Evolutionary conservation across 2,888 invertebrate genomes (phyloP).

Genomic region (Andricus curvator): DNA sequence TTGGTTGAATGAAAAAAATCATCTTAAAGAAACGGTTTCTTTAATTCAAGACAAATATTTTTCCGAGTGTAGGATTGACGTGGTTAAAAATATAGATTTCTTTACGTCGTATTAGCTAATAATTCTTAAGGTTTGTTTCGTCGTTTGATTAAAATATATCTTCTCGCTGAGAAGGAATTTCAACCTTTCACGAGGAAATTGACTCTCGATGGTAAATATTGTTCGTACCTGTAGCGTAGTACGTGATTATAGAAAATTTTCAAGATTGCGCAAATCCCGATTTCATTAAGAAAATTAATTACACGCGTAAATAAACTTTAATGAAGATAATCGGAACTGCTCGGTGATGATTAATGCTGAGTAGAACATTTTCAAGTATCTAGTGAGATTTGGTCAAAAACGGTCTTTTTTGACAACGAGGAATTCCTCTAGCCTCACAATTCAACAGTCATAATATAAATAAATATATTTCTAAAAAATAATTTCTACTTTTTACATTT

Average conservation of each 20-base stretch:
- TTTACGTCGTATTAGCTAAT: constrained; percentile 23
- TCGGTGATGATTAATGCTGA: background rate
- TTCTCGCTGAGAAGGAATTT: constrained; percentile 10
- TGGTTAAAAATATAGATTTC: constrained; percentile 36
- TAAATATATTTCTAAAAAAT: background rate
- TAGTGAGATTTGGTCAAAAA: background rate
- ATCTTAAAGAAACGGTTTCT: too few species aligned
- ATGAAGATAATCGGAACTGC: background rate
- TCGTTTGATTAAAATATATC: constrained; percentile 38
- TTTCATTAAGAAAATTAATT: constrained; percentile 15
- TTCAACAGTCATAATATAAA: background rate
- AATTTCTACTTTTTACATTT: background rate
- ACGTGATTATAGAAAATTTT: constrained; percentile 2
- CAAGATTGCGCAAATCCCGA: constrained; percentile 7
- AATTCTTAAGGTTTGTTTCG: constrained; percentile 11
- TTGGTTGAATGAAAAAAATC: too few species aligned
- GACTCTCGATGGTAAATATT: background rate
- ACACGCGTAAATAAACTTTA: background rate
- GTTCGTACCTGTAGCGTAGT: constrained; percentile 4
- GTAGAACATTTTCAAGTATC: background rate
- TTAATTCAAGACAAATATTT: too few species aligned
- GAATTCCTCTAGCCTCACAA: constrained; percentile 18
- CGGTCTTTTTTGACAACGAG: background rate
- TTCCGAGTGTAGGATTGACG: background rate
- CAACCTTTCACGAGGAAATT: background rate